phyloP scores from a whole-genome alignment of 2,113 vertebrate species.

The Oncorhynchus kisutch region DNA sequence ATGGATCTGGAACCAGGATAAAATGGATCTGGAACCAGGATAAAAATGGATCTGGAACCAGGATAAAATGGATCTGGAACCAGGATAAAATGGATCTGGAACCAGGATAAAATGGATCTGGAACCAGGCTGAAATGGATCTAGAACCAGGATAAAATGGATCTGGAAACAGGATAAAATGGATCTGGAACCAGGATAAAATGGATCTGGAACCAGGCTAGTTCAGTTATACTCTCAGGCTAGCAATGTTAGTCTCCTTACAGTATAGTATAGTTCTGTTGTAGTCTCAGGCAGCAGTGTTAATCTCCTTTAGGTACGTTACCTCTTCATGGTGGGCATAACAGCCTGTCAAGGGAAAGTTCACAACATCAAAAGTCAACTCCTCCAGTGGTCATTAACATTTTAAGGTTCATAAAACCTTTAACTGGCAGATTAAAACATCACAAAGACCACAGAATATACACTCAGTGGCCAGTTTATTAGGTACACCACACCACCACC shows the following conservation, averaged over 20 bases:
- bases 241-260: neutral
- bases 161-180: no score
- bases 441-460: neutral
- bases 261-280: neutral
- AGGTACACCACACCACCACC: no score
- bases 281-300: neutral
- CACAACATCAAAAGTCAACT: slow-evolving; percentile 26
- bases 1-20: no score
- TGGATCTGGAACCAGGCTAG: neutral
- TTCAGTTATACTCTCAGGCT: neutral
- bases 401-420: neutral
- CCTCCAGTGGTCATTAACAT: neutral
- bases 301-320: slow-evolving; percentile 60
- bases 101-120: no score
- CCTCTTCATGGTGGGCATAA: slow-evolving; percentile 83
- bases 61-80: no score
- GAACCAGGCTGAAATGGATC: no score
- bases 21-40: no score
- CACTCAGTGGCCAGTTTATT: no score
- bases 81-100: no score
- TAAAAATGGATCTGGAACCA: no score
- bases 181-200: no score
- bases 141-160: no score
- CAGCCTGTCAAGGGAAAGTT: slow-evolving; percentile 73
- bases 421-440: neutral